Evolutionary conservation across 2,113 vertebrate species (phyloP).

Genomic region (Syngnathus floridae): DNA sequence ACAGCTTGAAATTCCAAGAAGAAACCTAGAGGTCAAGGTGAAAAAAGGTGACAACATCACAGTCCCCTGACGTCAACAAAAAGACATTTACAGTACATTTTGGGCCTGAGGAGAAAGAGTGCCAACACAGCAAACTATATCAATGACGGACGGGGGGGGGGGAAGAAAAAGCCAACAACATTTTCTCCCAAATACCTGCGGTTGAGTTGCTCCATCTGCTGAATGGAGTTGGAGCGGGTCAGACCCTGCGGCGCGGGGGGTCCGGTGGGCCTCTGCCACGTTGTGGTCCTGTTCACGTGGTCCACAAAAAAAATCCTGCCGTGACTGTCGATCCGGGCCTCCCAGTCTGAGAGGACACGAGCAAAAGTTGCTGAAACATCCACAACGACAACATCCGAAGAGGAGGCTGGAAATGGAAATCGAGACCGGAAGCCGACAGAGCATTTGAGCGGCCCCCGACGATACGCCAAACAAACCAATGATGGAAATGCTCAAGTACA

Average conservation of each 20-base stretch:
- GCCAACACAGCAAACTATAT: no score
- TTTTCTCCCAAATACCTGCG: conserved; percentile 74
- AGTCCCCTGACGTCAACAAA: no score
- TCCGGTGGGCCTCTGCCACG: conserved; percentile 93
- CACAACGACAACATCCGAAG: background rate
- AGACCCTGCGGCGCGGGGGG: conserved; percentile 91
- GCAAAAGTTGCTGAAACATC: no score
- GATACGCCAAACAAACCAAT: no score
- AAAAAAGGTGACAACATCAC: no score
- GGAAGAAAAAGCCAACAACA: background rate
- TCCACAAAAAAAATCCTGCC: conserved; percentile 98
- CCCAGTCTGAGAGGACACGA: conserved; percentile 80
- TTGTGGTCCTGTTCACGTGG: conserved; percentile 96
- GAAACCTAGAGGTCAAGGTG: no score
- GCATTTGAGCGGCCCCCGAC: no score
- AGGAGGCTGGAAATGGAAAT: background rate
- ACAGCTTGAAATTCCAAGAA: no score
- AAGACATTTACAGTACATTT: no score
- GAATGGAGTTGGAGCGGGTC: conserved; percentile 94
- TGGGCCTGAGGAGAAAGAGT: no score
- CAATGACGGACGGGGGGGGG: background rate
- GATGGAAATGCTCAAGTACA: conserved; percentile 19
- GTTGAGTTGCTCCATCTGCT: conserved; percentile 99
- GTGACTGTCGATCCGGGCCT: conserved; percentile 96
- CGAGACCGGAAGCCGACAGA: no score